These are phyloP conservation scores for Pongo abelii DNA, from an alignment of 2,113 vertebrate genomes.

Conservation along the genomic window DNA sequence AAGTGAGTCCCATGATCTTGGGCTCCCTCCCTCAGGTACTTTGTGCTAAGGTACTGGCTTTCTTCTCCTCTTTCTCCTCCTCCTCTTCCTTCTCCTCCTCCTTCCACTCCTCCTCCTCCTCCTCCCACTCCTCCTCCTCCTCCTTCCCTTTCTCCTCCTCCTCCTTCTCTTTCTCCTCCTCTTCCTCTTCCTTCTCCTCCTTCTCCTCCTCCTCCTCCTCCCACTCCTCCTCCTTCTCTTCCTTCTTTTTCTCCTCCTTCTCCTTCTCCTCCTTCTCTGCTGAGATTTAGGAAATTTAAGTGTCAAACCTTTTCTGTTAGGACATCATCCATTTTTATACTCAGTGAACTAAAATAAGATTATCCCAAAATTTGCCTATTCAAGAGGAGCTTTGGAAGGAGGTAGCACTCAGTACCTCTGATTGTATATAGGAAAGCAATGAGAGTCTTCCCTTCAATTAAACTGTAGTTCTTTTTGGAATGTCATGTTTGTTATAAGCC, in stretches of 20 bases:
- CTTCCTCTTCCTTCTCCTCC: not conserved
- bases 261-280: not conserved
- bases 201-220: not conserved
- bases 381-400: not conserved
- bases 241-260: not conserved
- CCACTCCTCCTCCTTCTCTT: not conserved
- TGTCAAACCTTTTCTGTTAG: slow-evolving; percentile 6
- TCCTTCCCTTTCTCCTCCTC: not conserved
- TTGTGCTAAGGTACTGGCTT: not conserved
- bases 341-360: slow-evolving; percentile 3
- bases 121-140: not conserved
- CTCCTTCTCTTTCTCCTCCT: not conserved
- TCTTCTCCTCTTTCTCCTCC: not conserved
- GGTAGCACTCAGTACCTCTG: not conserved
- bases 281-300: slow-evolving; percentile 6
- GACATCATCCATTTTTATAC: slow-evolving; percentile 37
- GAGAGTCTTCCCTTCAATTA: not conserved
- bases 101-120: not conserved
- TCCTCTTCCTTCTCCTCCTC: not conserved
- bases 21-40: not conserved
- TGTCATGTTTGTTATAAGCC: not conserved
- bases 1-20: not conserved
- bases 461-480: not conserved
- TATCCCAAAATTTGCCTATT: slow-evolving; percentile 11
- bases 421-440: not conserved